phyloP scores from a whole-genome alignment of 1,140 invertebrate genomes.

The Hylyphantes graminicola region DNA sequence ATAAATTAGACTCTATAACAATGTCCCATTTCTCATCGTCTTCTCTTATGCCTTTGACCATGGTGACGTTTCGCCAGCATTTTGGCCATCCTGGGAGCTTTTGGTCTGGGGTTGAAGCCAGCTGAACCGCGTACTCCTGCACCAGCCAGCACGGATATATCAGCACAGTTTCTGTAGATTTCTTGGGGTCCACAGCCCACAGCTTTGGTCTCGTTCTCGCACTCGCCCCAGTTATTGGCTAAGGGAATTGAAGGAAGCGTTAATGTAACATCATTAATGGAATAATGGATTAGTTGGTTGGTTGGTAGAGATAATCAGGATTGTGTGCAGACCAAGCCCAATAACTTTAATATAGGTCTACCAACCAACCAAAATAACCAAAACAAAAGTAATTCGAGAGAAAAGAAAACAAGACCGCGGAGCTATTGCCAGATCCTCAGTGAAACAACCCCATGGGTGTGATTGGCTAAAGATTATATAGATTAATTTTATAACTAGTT shows the following conservation, averaged over 20 bases:
- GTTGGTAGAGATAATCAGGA: too few relatives aligned
- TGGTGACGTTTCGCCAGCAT: conserved; percentile 6
- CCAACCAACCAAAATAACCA: too few relatives aligned
- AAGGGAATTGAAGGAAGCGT: neutral
- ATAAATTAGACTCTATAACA: conserved; percentile 11
- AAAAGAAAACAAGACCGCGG: too few relatives aligned
- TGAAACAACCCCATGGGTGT: too few relatives aligned
- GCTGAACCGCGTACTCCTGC: conserved; percentile 28
- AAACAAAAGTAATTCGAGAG: too few relatives aligned
- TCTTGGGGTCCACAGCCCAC: conserved; percentile 66
- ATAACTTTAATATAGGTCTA: too few relatives aligned
- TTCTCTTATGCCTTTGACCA: neutral
- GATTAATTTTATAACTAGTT: too few relatives aligned
- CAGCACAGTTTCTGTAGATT: conserved; percentile 64
- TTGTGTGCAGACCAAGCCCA: too few relatives aligned
- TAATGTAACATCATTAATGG: too few relatives aligned
- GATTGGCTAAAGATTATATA: too few relatives aligned
- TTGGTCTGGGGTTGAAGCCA: conserved; percentile 25
- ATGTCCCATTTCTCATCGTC: neutral
- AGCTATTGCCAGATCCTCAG: too few relatives aligned
- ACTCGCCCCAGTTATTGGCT: conserved; percentile 65
- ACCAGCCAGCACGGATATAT: conserved; percentile 58
- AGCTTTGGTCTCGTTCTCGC: conserved; percentile 73
- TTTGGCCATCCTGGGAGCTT: conserved; percentile 13
- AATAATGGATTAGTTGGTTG: too few relatives aligned